phyloP scores from a whole-genome alignment of 2,797 vertebrate species.

The Mus spretus region DNA sequence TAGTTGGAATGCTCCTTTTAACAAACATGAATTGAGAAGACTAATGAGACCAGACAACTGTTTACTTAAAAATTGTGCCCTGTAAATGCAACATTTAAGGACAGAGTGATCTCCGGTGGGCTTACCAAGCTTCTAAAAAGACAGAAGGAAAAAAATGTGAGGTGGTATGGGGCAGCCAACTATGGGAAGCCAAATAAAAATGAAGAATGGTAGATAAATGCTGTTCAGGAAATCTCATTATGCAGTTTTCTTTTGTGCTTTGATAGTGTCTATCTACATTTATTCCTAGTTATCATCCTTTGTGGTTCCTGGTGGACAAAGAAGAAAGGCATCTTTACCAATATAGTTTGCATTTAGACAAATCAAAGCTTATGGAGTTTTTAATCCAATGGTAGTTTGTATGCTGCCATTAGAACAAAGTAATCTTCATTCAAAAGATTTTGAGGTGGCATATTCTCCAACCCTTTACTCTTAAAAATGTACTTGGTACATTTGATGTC shows the following conservation, averaged over 20 bases:
- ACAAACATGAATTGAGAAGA: background rate
- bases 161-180: background rate
- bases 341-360: background rate
- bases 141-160: background rate
- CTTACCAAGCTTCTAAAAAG: background rate
- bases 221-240: background rate
- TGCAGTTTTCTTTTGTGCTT: background rate
- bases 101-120: background rate
- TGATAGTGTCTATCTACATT: background rate
- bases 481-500: background rate
- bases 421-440: background rate
- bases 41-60: background rate
- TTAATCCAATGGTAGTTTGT: background rate
- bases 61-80: background rate
- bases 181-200: background rate
- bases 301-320: background rate
- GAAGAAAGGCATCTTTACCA: background rate
- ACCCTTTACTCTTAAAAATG: background rate
- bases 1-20: background rate
- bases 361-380: background rate
- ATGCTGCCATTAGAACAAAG: background rate
- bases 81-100: background rate
- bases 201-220: background rate
- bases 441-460: background rate
- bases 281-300: background rate